Evolutionary conservation across 2,113 vertebrate species (phyloP), one percentile per base, ranked within the genome.

Genomic region (Festucalex cinctus): DNA sequence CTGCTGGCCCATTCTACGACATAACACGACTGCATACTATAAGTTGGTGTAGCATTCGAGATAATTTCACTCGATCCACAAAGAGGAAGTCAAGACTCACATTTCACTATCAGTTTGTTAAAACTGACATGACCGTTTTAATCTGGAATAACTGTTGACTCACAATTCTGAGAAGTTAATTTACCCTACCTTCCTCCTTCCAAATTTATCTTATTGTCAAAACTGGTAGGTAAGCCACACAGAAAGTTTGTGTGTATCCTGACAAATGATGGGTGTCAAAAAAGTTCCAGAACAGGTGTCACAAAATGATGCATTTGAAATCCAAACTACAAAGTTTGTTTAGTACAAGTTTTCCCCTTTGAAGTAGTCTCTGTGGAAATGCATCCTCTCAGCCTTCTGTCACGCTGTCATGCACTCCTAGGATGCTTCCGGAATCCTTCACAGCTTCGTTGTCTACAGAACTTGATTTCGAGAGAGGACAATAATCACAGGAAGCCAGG

Each of bases 31-130:
- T 13, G 10, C 35, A n/a, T 12, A 39, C 9, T 22, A 61, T n/a
- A 60, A 58, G 28, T 2, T 37, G 7, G 6, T 43, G 13, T 17
- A 41, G n/a, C 6, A 43, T 26, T 16, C 14, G 14, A 4, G 28
- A 19, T 37, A 2, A 24, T 24, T 66, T 43, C 41, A 63, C 22
- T 73, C 63, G 46, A 26, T 73, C 71, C 71, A 65, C 70, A 66
- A 54, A 73, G 54, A 12, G 67, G 78, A 80, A 84, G 64, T 71
- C 60, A 70, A 87, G 80, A 84, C 66, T 87, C 86, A 80, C 63
- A 53, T 76, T 81, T 73, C 39, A 63, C n/a, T 2, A 69, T 20
- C 63, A 65, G 65, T 79, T 72, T 1, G 48, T 65, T 43, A 35
- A 32, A 59, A 37, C 32, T 41, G n/a, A 9, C 14, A 9, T 39